Evolutionary conservation across 2,113 vertebrate genomes (phyloP), one percentile per base, ranked within the genome.

Genomic region (Nycticebus coucang): DNA sequence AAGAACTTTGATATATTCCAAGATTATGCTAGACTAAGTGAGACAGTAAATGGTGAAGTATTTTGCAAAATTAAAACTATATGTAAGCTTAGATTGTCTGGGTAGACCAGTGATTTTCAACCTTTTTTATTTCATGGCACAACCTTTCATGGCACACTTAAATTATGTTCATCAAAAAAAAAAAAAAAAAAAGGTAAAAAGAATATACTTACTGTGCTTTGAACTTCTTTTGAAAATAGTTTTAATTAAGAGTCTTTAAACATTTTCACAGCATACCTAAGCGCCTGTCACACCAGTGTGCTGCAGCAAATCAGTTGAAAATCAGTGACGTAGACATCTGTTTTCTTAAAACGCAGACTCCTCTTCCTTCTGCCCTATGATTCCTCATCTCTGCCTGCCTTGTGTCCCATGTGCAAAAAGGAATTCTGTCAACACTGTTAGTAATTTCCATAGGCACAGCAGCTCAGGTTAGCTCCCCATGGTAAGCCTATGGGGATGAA

Each of bases 381-480:
- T 12, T 68, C 3, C 8, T 50, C 35, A 12, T 66, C 2, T 15
- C 7, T 5, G 3, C 45, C 30, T 85, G 18, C 28, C 55, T 24
- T 0, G 0, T 0, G 4, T 6, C 24, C 17, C 6, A 55, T 3
- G 4, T 22, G 35, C 1, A 4, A 91, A 62, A 11, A 19, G 19
- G 5, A 62, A 26, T 50, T 80, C 41, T 50, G 6, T 59, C 53
- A 84, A 82, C 71, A 86, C 28, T 53, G 71, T 94, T 41, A 35
- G 21, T 33, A 4, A 45, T 50, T 93, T 79, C 74, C 57, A 53
- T 13, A 7, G 0, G 7, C n/a, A 66, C 17, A 87, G 53, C 15
- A 55, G 22, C 72, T 66, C 57, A 50, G 24, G 55, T 64, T 81
- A 66, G 37, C 5, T 82, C 62, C 35, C 57, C 18, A 2, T 4